Evolutionary conservation across 2,888 invertebrate species (phyloP), one percentile per base, ranked within the genome.

Genomic region (Ormyrus pomaceus): DNA sequence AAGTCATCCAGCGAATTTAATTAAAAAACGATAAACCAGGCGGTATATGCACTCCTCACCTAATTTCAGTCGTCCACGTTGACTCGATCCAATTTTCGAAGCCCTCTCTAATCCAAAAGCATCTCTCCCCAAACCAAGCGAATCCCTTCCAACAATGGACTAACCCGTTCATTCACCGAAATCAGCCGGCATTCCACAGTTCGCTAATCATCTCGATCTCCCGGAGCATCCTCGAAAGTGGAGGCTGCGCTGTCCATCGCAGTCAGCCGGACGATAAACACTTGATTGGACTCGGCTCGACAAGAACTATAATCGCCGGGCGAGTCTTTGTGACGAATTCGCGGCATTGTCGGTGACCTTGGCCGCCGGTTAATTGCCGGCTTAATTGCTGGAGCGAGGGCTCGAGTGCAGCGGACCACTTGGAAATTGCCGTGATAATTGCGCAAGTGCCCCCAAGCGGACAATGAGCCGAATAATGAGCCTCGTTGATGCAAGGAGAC

Each of bases 401-500:
- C 76, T 55, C 55, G 34, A 50, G 53, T 53, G 45, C 51, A 19
- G 19, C 19, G 19, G 19, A 2, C 19, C 19, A 19, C 19, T 19
- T 19, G 19, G 51, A 65, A 64, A 77, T 71, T 71, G 65, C 70
- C 65, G 77, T 58, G 71, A 71, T 77, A 71, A 77, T 77, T 77
- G 77, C 71, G 46, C 13, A 19, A 19, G 19, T 19, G 19, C 19
- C 58, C 70, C 13, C 70, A 50, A n/a, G 5, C 58, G 7, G 51
- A 65, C 64, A 77, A 77, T 71, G 19, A 19, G 70, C 34, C 71
- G 51, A 58, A 56, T 71, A 71, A 71, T 48, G 64, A 77, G 65
- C 48, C 56, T 55, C 61, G 69, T 69, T 50, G 70, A 19, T 19
- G 19, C 19, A 19, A 19, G 19, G 19, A 19, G 19, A 19, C 19